Conservation (phyloP, 1,140 invertebrate species). For the Berghia stephanieae region DNA sequence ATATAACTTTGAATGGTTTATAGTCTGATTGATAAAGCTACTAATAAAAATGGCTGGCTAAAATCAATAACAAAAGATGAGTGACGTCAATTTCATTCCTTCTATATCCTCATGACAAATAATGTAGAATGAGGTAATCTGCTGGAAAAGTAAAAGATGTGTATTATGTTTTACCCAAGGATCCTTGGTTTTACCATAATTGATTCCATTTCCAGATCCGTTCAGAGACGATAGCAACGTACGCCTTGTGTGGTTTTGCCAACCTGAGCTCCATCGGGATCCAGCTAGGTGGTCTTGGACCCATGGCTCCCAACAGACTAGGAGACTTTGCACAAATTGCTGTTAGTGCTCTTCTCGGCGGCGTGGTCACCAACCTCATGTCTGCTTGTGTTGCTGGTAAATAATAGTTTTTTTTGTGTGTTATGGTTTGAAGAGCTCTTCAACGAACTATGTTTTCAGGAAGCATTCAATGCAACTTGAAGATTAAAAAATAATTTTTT, state of each 20-base stretch:
- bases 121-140: no score
- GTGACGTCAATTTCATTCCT: not conserved
- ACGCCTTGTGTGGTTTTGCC: slow-evolving; percentile 95
- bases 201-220: slow-evolving; percentile 69
- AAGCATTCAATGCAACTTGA: not conserved
- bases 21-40: no score
- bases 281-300: slow-evolving; percentile 81
- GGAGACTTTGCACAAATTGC: slow-evolving; percentile 72
- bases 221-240: slow-evolving; percentile 87
- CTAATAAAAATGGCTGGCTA: not conserved
- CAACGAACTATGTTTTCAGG: not conserved
- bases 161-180: not conserved
- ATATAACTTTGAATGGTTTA: no score
- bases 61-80: not conserved
- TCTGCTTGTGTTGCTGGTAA: slow-evolving; percentile 34
- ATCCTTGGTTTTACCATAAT: not conserved
- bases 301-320: slow-evolving; percentile 82
- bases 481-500: slow-evolving; percentile 14
- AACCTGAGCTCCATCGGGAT: slow-evolving; percentile 93
- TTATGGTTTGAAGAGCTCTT: not conserved
- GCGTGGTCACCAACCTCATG: slow-evolving; percentile 74
- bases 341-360: slow-evolving; percentile 85
- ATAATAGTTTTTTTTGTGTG: not conserved
- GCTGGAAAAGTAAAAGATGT: no score
- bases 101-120: no score